Conservation (phyloP, 1,140 invertebrate species). For the Gryon sp. region DNA sequence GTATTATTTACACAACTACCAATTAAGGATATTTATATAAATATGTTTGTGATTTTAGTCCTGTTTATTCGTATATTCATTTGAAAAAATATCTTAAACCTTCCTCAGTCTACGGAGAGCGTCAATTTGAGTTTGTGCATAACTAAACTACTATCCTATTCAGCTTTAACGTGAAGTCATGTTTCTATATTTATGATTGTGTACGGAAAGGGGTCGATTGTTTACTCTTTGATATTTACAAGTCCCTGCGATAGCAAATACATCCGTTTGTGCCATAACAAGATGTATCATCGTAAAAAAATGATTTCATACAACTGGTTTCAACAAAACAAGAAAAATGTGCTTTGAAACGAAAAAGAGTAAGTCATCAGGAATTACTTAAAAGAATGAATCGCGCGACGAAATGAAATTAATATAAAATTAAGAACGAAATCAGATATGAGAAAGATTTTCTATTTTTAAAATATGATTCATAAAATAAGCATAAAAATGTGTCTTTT, state of each 20-base stretch:
- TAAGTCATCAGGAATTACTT: too few species aligned
- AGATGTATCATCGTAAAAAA: too few species aligned
- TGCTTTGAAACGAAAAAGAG: too few species aligned
- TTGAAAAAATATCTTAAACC: slow-evolving; percentile 35
- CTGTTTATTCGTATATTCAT: slow-evolving; percentile 40
- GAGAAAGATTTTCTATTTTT: too few species aligned
- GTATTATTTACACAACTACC: slow-evolving; percentile 38
- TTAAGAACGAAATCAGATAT: too few species aligned
- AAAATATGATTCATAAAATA: too few species aligned
- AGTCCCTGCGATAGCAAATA: slow-evolving; percentile 24
- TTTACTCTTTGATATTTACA: slow-evolving; percentile 52
- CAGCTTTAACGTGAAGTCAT: slow-evolving; percentile 29
- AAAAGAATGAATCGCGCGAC: too few species aligned
- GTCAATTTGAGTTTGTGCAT: slow-evolving; percentile 32
- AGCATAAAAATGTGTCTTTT: too few species aligned
- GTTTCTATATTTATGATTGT: slow-evolving; percentile 42
- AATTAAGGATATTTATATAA: slow-evolving; percentile 50
- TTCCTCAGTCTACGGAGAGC: slow-evolving; percentile 10
- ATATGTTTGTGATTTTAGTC: slow-evolving; percentile 45
- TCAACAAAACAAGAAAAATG: too few species aligned
- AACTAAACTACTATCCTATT: slow-evolving; percentile 36
- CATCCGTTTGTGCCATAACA: slow-evolving; percentile 20
- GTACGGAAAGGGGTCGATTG: slow-evolving; percentile 39
- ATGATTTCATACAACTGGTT: too few species aligned
- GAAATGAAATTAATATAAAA: too few species aligned